Base-by-base conservation (phyloP, 2,113 vertebrate genomes). In the Cynocephalus volans region DNA sequence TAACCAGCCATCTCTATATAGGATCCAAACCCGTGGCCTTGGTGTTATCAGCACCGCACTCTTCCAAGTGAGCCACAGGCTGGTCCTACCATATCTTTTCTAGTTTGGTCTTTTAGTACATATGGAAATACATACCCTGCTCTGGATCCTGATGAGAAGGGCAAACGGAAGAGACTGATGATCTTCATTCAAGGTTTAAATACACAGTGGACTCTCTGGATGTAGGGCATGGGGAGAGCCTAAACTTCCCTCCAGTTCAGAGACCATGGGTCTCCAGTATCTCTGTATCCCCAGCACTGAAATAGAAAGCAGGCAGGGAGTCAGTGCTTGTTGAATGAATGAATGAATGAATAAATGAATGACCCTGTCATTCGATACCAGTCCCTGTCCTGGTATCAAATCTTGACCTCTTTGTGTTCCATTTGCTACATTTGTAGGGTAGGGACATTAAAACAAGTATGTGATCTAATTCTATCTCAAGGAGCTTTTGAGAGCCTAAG, bases 341-440 rank as follows among this genome's bases (percentile, higher is more conserved):
- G 33, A 64, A 36, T 62, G 54, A 73, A 18, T 24, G 7, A 92
- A 31, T 28, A 60, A 77, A 50, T 50, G 65, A 73, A 21, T 17
- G n/a, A n/a, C n/a, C n/a, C n/a, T n/a, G n/a, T n/a, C n/a, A n/a
- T n/a, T n/a, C n/a, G n/a, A n/a, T n/a, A n/a, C n/a, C n/a, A n/a
- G 21, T 75, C 31, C 14, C 52, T 41, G 10, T 88, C 11, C 19
- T 75, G 11, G 6, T 62, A 45, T 36, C 60, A 72, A 5, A 33
- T 62, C 31, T 95, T 96, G 76, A 85, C 18, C 67, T 94, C 58
- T 76, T 88, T 54, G 24, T 41, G 23, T 77, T 41, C 72, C 48
- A 24, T 60, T 67, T 88, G 54, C 45, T 85, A 81, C 50, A 84
- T 72, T 86, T 93, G 45, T 64, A 88, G 45, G 58, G 6, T 10